A percentile compares a stretch with the other conserved stretches of the same genome.
phyloP scores from a whole-genome alignment of 64 coral and sea anemone genomes.

The Acropora tenuis region DNA sequence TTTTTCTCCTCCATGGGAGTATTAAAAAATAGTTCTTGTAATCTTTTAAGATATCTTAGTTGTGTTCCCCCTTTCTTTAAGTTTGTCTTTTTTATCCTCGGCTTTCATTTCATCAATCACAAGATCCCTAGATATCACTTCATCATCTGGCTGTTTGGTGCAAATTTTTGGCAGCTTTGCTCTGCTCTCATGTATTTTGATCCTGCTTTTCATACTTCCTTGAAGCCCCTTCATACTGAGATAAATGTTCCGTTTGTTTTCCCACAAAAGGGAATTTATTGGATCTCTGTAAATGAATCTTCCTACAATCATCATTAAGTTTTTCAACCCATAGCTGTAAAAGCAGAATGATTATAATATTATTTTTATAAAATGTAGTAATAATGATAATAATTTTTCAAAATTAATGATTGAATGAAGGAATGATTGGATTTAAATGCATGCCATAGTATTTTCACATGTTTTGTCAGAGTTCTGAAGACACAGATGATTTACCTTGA shows the following conservation, averaged over 20 bases:
- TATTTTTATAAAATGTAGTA: not conserved
- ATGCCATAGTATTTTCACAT: too few relatives aligned
- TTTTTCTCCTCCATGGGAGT: too few relatives aligned
- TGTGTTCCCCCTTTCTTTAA: slow-evolving; percentile 36
- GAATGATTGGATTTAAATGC: too few relatives aligned
- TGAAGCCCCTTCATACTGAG: not conserved
- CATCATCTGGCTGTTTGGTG: not conserved
- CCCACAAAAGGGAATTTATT: not conserved
- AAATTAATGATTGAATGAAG: too few relatives aligned
- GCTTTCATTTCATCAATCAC: slow-evolving; percentile 24
- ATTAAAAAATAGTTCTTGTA: slow-evolving; percentile 10
- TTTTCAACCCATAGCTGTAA: slow-evolving; percentile 38
- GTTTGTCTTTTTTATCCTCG: not conserved
- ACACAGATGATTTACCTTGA: slow-evolving; percentile 58
- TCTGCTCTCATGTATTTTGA: not conserved
- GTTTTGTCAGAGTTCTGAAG: too few relatives aligned
- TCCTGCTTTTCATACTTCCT: slow-evolving; percentile 22
- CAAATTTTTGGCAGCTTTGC: not conserved
- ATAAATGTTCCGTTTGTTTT: slow-evolving; percentile 18
- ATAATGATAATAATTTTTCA: not conserved
- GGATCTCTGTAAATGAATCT: slow-evolving; percentile 35
- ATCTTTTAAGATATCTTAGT: slow-evolving; percentile 20
- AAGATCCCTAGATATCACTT: not conserved
- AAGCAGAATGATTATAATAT: not conserved
- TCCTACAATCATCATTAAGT: slow-evolving; percentile 49